Percentiles rank a stretch among this genome's conserved stretches.
These are phyloP conservation scores for Bibio marci DNA, from an alignment of 2,888 invertebrate genomes.

Conservation along the genomic window DNA sequence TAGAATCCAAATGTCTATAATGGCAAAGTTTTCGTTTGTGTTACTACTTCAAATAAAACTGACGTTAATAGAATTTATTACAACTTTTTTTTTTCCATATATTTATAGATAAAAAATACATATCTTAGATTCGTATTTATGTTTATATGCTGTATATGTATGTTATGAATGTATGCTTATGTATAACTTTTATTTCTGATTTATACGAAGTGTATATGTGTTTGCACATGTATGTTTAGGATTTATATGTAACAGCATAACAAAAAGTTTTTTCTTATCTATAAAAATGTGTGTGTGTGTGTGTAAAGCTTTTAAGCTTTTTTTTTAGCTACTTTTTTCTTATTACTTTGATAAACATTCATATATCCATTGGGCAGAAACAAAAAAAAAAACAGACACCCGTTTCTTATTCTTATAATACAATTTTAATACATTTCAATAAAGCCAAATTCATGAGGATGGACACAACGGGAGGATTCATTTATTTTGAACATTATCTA, in stretches of 20 bases:
- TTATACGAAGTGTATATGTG: background rate
- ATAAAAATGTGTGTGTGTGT: no score
- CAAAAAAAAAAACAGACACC: no score
- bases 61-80: constrained; percentile 1
- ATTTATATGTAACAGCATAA: background rate
- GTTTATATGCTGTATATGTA: background rate
- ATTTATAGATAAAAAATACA: background rate
- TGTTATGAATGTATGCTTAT: background rate
- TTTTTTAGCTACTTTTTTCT: background rate
- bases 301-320: background rate
- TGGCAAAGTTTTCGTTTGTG: constrained; percentile 1
- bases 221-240: background rate
- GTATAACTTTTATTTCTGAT: background rate
- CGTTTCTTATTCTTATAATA: no score
- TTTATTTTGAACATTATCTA: no score
- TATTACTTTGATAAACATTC: no score
- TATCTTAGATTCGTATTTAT: background rate
- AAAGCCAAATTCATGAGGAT: no score
- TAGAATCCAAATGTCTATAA: no score
- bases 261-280: no score
- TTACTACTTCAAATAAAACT: background rate
- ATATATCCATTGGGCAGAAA: no score
- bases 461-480: no score
- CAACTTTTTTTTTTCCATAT: background rate
- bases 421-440: no score